Percentiles rank a stretch among this genome's conserved stretches.
phyloP scores from a whole-genome alignment of 2,888 invertebrate genomes.

The Melinopterus prodromus region DNA sequence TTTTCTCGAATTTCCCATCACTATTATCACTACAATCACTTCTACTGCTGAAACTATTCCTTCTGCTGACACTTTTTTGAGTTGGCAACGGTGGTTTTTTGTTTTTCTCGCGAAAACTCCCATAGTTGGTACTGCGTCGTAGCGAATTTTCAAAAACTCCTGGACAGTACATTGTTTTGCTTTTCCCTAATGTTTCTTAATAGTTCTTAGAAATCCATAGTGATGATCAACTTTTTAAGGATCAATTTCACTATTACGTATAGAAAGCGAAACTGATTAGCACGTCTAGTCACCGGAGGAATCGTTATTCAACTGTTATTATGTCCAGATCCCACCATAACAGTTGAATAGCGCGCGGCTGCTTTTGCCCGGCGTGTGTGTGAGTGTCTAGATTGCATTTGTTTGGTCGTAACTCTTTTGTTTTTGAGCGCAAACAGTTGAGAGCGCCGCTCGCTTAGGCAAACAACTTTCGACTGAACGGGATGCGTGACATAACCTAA shows the following conservation, averaged over 20 bases:
- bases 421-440: not conserved
- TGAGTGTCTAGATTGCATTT: not conserved
- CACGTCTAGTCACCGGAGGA: not conserved
- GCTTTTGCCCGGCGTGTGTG: not conserved
- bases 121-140: conserved; percentile 12
- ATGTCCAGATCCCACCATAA: not conserved
- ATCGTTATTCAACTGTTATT: not conserved
- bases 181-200: too few species aligned
- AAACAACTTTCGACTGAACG: not conserved
- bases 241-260: not conserved
- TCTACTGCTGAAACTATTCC: conserved; percentile 30
- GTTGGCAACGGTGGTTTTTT: conserved; percentile 16
- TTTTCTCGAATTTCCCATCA: not conserved
- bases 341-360: not conserved
- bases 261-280: not conserved
- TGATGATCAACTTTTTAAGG: too few species aligned
- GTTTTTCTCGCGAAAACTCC: conserved; percentile 26
- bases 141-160: conserved; percentile 30
- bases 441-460: not conserved
- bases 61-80: conserved; percentile 8
- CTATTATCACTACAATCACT: not conserved
- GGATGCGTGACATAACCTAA: not conserved
- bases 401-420: not conserved
- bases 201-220: too few species aligned
- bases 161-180: conserved; percentile 26